Percentiles rank a stretch among this genome's conserved stretches.
Conservation (phyloP, 2,113 vertebrate genomes). For the Colius striatus region DNA sequence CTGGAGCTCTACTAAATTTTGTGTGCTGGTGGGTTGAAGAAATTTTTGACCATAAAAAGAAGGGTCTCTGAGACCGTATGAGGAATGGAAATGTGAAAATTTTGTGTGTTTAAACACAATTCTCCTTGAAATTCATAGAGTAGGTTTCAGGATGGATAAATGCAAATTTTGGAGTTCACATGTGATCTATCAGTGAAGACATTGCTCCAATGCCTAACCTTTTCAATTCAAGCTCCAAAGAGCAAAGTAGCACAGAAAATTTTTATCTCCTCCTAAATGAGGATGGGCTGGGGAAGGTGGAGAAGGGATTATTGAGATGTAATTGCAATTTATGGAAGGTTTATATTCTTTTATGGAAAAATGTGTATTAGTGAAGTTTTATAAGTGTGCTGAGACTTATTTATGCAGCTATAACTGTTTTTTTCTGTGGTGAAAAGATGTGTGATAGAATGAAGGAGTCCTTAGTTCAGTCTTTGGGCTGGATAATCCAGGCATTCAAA, state of each 20-base stretch:
- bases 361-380: background rate
- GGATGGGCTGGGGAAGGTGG: background rate
- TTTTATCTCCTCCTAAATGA: background rate
- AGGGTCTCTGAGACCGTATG: background rate
- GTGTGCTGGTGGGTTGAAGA: background rate
- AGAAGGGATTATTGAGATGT: background rate
- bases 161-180: background rate
- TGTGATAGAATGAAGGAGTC: background rate
- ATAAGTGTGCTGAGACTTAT: background rate
- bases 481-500: background rate
- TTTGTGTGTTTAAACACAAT: background rate
- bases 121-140: background rate
- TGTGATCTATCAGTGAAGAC: background rate
- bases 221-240: background rate
- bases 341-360: background rate
- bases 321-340: background rate
- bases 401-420: background rate
- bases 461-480: background rate
- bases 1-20: background rate
- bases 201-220: background rate
- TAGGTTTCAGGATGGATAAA: background rate
- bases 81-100: background rate
- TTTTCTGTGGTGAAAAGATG: background rate
- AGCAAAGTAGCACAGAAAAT: background rate
- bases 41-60: background rate